A percentile compares a stretch with the other conserved stretches of the same genome.
Conservation (phyloP, 1,140 invertebrate species). For the Hylaeus volcanicus region DNA sequence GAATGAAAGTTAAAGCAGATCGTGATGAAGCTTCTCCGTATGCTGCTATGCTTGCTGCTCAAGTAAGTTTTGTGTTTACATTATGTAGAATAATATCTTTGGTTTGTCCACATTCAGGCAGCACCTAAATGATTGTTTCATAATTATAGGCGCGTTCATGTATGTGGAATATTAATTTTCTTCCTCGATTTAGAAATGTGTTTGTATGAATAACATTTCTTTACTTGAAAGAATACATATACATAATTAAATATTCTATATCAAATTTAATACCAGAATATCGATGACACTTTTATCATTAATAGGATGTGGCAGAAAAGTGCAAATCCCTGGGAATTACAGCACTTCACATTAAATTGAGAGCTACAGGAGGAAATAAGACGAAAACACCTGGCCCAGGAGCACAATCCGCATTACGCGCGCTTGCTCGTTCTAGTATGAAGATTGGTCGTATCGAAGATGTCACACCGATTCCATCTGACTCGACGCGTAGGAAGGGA, state of each 20-base stretch:
- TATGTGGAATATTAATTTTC: constrained; percentile 70
- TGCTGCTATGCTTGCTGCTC: constrained; percentile 99
- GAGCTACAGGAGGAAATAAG: constrained; percentile 99
- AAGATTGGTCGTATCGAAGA: constrained; percentile 99
- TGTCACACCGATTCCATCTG: constrained; percentile 99
- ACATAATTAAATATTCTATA: not conserved
- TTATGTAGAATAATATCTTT: not conserved
- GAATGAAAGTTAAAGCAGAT: constrained; percentile 99
- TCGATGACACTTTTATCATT: not conserved
- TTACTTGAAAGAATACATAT: constrained; percentile 42
- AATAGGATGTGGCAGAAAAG: constrained; percentile 98
- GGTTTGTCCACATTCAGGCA: constrained; percentile 69
- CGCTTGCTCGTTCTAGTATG: constrained; percentile 98
- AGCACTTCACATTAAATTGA: constrained; percentile 98
- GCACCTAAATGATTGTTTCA: constrained; percentile 58
- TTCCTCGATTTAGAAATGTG: constrained; percentile 31
- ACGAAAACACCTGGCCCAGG: constrained; percentile 99
- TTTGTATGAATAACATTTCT: not conserved
- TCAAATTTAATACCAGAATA: constrained; percentile 9
- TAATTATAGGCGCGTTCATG: constrained; percentile 72
- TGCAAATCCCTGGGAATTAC: constrained; percentile 98
- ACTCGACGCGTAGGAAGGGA: constrained; percentile 99
- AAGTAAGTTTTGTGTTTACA: constrained; percentile 82
- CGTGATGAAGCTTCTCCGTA: constrained; percentile 99
- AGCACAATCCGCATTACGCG: constrained; percentile 98